Conservation (phyloP, 2,797 vertebrate genomes). For the Sebastes steindachneri region DNA sequence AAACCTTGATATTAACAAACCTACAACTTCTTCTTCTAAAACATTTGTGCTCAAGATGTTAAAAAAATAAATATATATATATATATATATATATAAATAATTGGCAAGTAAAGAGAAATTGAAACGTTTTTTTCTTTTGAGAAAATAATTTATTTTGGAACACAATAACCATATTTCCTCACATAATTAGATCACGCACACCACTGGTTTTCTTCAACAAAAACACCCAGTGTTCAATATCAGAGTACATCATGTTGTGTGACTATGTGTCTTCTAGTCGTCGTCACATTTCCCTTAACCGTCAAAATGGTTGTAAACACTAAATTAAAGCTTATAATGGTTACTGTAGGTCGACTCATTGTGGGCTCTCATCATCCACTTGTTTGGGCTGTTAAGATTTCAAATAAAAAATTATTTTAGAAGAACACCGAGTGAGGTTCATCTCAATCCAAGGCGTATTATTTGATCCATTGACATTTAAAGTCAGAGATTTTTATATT, state of each 20-base stretch:
- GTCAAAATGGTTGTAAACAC: slow-evolving; percentile 32
- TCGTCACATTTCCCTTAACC: neutral
- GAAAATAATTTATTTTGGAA: slow-evolving; percentile 88
- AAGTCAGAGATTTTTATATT: neutral
- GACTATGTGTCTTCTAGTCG: slow-evolving; percentile 32
- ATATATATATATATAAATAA: neutral
- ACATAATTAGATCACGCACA: slow-evolving; percentile 76
- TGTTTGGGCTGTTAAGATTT: neutral
- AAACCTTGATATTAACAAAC: neutral
- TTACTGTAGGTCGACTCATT: slow-evolving; percentile 7
- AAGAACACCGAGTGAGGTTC: neutral
- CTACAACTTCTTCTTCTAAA: neutral
- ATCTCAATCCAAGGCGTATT: neutral
- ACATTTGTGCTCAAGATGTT: neutral
- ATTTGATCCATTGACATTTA: slow-evolving; percentile 6
- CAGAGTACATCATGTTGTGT: slow-evolving; percentile 56
- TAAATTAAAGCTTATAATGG: slow-evolving; percentile 60
- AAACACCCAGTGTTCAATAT: slow-evolving; percentile 65
- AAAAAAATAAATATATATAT: no score
- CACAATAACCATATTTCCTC: slow-evolving; percentile 79
- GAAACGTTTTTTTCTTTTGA: slow-evolving; percentile 70
- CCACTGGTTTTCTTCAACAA: slow-evolving; percentile 66
- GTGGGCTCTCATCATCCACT: neutral
- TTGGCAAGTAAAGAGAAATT: neutral
- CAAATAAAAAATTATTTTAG: neutral